A percentile compares a stretch with the other conserved stretches of the same genome.
phyloP scores from a whole-genome alignment of 1,140 invertebrate genomes.

The Asobara japonica region DNA sequence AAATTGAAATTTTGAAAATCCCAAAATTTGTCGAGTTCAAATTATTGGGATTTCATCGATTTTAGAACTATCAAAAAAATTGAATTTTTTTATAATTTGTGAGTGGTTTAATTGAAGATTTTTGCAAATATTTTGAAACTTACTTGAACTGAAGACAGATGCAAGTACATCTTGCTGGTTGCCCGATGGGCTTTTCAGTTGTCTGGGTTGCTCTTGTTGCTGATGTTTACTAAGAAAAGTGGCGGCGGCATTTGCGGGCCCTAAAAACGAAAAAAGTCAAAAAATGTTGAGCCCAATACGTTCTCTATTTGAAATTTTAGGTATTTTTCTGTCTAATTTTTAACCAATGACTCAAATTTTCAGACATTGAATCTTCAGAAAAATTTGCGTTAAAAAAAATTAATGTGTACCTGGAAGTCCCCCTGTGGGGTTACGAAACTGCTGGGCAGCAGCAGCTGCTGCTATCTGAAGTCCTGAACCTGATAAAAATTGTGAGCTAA shows the following conservation, averaged over 20 bases:
- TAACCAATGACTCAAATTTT: too few species aligned
- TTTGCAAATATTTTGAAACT: constrained; percentile 40
- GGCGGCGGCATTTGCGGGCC: constrained; percentile 63
- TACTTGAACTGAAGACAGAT: constrained; percentile 69
- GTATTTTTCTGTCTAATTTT: too few species aligned
- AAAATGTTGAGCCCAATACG: too few species aligned
- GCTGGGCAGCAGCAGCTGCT: constrained; percentile 65
- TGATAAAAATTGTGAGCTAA: constrained; percentile 70
- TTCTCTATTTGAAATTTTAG: too few species aligned
- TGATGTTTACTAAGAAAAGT: constrained; percentile 68
- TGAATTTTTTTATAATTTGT: not conserved
- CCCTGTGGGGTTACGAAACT: constrained; percentile 66
- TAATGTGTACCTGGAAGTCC: too few species aligned
- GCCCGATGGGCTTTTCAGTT: constrained; percentile 70
- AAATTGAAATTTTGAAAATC: too few species aligned
- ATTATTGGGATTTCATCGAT: too few species aligned
- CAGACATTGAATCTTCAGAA: too few species aligned
- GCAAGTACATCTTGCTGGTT: constrained; percentile 67
- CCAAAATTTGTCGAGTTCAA: too few species aligned
- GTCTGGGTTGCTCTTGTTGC: constrained; percentile 69
- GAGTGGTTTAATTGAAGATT: not conserved
- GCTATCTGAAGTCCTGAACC: constrained; percentile 66
- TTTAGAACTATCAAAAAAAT: too few species aligned
- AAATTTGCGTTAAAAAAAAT: too few species aligned
- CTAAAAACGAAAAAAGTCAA: too few species aligned